A percentile compares a stretch with the other conserved stretches of the same genome.
Conservation (phyloP, 2,888 invertebrate genomes). For the Acrobasis suavella region DNA sequence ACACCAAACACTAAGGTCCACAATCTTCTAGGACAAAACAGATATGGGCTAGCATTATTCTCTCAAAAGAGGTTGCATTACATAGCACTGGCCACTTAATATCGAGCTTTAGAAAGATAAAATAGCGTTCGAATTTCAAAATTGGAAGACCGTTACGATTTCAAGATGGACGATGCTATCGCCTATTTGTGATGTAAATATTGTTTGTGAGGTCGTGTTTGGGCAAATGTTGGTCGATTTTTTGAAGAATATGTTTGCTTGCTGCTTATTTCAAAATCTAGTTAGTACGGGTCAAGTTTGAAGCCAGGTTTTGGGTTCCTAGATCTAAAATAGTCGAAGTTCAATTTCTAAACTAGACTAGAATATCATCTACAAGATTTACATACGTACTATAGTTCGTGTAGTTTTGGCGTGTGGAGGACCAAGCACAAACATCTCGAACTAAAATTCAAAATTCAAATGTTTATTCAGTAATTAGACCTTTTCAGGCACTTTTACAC, state of each 20-base stretch:
- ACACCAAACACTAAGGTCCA: constrained; percentile 28
- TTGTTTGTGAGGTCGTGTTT: constrained; percentile 14
- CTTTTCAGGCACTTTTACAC: no score
- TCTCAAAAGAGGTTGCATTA: constrained; percentile 36
- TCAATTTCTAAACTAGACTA: no score
- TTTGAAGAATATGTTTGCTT: not conserved
- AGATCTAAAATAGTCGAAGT: no score
- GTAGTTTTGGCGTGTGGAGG: no score
- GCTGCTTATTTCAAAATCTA: not conserved
- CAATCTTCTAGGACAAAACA: constrained; percentile 20
- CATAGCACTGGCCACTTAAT: constrained; percentile 37
- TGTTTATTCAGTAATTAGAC: no score
- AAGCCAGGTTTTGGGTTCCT: no score
- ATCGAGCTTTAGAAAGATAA: constrained; percentile 43
- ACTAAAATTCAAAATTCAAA: no score
- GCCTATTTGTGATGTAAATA: constrained; percentile 23
- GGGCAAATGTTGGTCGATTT: constrained; percentile 9
- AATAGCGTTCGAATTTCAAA: constrained; percentile 43
- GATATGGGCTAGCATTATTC: constrained; percentile 25
- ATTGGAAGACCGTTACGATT: constrained; percentile 40
- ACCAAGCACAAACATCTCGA: no score
- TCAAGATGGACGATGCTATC: constrained; percentile 41
- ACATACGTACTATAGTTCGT: no score
- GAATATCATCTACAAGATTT: no score
- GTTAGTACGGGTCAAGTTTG: not conserved